Conservation (phyloP, 1,140 invertebrate species). For the Drosophila ogumai region DNA sequence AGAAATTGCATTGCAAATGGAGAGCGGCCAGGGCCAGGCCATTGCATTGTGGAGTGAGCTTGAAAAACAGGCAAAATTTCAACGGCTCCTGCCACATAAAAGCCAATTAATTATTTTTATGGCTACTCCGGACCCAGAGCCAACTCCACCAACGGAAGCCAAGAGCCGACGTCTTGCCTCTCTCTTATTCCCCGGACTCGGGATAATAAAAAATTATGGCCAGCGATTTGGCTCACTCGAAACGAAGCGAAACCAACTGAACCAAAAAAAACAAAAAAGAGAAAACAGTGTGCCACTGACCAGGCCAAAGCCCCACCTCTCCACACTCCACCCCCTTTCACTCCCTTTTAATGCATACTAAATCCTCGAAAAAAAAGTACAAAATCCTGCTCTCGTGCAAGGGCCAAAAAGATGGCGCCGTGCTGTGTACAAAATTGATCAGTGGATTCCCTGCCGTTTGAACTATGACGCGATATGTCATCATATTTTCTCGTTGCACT, state of each 20-base stretch:
- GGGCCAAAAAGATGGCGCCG: constrained; percentile 82
- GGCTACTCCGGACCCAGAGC: constrained; percentile 60
- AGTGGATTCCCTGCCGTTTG: constrained; percentile 85
- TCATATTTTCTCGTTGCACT: constrained; percentile 81
- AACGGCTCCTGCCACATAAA: constrained; percentile 81
- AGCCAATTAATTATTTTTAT: constrained; percentile 83
- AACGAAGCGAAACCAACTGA: constrained; percentile 34
- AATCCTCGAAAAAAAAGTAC: constrained; percentile 47
- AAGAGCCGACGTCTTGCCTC: constrained; percentile 30
- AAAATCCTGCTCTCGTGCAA: constrained; percentile 47
- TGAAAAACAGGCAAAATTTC: constrained; percentile 64
- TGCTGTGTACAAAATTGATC: constrained; percentile 85
- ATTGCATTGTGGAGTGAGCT: constrained; percentile 4
- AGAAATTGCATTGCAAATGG: constrained; percentile 52
- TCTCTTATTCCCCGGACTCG: constrained; percentile 3
- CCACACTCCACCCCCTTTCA: background rate
- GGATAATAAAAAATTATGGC: constrained; percentile 81
- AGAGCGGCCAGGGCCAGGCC: background rate
- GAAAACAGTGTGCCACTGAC: constrained; percentile 58
- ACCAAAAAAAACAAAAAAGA: constrained; percentile 15
- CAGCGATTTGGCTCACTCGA: constrained; percentile 77
- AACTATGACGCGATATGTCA: constrained; percentile 85
- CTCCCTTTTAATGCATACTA: constrained; percentile 27
- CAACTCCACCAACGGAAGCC: constrained; percentile 71
- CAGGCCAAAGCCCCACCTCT: constrained; percentile 41